Evolutionary conservation across 2,888 invertebrate species (phyloP).

Genomic region (Therioaphis trifolii): DNA sequence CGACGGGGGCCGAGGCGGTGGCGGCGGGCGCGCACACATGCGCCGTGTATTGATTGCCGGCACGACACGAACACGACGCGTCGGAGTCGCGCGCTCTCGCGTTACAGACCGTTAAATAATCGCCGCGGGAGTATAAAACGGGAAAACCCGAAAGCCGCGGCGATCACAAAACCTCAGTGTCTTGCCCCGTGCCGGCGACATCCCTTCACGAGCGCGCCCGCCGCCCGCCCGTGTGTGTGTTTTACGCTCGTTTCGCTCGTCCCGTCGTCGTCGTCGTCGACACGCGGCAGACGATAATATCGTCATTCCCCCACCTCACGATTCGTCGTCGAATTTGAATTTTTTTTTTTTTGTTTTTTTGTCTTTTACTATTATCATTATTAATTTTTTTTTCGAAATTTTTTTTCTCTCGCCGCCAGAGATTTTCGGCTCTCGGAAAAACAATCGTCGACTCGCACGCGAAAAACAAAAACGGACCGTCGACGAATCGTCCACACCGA

Average conservation of each 20-base stretch:
- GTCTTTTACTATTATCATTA: too few species aligned
- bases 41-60: constrained; percentile 63
- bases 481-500: too few species aligned
- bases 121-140: constrained; percentile 62
- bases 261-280: too few species aligned
- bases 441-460: too few species aligned
- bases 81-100: constrained; percentile 57
- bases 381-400: too few species aligned
- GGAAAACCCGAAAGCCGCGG: constrained; percentile 54
- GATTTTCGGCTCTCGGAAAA: too few species aligned
- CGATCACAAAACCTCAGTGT: constrained; percentile 61
- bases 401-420: too few species aligned
- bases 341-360: too few species aligned
- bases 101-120: constrained; percentile 62
- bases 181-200: constrained; percentile 52
- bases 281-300: too few species aligned
- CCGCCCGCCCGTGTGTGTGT: neutral
- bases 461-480: too few species aligned
- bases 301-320: too few species aligned
- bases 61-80: constrained; percentile 47
- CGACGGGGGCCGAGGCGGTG: constrained; percentile 15
- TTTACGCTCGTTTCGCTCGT: neutral
- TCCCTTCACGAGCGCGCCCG: constrained; percentile 29
- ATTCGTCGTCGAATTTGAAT: too few species aligned
- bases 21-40: constrained; percentile 57